Base-by-base conservation (phyloP, 2,888 invertebrate species). In the Myopa tessellatipennis region DNA sequence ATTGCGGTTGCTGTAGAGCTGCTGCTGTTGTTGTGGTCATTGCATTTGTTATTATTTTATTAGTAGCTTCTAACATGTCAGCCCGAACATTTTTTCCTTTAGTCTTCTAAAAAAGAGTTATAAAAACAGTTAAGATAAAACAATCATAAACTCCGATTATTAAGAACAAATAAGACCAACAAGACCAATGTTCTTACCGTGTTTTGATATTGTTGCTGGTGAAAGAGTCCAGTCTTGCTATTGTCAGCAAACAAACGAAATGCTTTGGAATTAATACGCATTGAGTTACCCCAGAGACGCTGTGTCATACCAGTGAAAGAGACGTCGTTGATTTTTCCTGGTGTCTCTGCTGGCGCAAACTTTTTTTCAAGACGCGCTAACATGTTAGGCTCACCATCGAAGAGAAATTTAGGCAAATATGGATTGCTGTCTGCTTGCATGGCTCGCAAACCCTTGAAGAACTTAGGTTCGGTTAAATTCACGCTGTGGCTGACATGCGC, bases 241-340 rank as follows among this genome's bases (percentile, higher is more conserved):
- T 65, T 52, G 55, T 82, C 79, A 8, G 78, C 76, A 68, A 83
- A 82, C 26, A 83, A 74, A 8, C 81, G 80, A 75, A 83, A 82
- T 4, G 81, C 78, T 71, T 78, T 75, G 4, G 81, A 78, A 80
- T 82, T 82, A 4, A 83, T 79, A 60, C 82, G 82, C 78, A 83
- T 79, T 0, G 83, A 79, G 16, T 81, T 45, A 4, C 84, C 84
- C 72, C 83, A 79, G 58, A 84, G 65, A 34, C 82, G 82, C 14
- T 81, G 80, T 0, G 83, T 82, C 78, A 85, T 78, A 16, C 82
- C 83, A 14, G 84, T 85, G 61, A 85, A 85, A 0, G 82, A 81
- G 58, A 82, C 83, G 5, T 60, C 67, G 34, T 77, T 68, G 26
- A 8, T 18, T 0, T 50, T 26, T 63, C 8, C 10, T 14, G 58